Evolutionary conservation across 2,888 invertebrate species (phyloP).

Genomic region (Thalpophila matura): DNA sequence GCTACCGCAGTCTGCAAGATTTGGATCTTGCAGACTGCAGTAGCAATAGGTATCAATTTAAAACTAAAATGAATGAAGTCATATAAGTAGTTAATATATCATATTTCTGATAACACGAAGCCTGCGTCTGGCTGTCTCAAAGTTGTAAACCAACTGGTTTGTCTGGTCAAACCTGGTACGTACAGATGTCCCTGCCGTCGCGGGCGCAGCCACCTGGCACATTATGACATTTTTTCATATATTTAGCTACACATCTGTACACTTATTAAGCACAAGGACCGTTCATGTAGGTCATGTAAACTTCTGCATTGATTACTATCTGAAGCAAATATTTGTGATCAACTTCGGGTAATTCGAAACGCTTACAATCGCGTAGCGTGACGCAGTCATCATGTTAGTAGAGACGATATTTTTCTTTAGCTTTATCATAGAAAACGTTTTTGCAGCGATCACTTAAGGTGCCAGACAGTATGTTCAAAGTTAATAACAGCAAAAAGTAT

Average conservation of each 20-base stretch:
- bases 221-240: conserved; percentile 58
- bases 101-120: conserved; percentile 43
- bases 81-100: conserved; percentile 16
- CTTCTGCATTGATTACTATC: conserved; percentile 55
- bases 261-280: conserved; percentile 80
- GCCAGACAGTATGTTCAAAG: not conserved
- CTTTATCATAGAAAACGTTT: conserved; percentile 3
- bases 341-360: conserved; percentile 36
- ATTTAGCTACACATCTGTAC: conserved; percentile 67
- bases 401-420: conserved; percentile 2
- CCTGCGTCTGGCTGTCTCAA: conserved; percentile 27
- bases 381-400: not conserved
- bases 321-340: conserved; percentile 64
- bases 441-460: conserved; percentile 6
- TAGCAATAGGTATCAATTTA: not conserved
- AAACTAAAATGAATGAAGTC: conserved; percentile 35
- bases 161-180: conserved; percentile 40
- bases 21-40: no score
- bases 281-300: conserved; percentile 73
- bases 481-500: conserved; percentile 10
- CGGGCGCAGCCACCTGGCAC: conserved; percentile 47
- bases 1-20: not conserved
- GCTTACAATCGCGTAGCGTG: not conserved
- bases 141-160: conserved; percentile 57
- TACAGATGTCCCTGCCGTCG: conserved; percentile 46